A percentile compares a stretch with the other conserved stretches of the same genome.
These are phyloP conservation scores for Eurystomus glaucurus DNA, from an alignment of 2,797 vertebrate genomes.

Conservation along the genomic window DNA sequence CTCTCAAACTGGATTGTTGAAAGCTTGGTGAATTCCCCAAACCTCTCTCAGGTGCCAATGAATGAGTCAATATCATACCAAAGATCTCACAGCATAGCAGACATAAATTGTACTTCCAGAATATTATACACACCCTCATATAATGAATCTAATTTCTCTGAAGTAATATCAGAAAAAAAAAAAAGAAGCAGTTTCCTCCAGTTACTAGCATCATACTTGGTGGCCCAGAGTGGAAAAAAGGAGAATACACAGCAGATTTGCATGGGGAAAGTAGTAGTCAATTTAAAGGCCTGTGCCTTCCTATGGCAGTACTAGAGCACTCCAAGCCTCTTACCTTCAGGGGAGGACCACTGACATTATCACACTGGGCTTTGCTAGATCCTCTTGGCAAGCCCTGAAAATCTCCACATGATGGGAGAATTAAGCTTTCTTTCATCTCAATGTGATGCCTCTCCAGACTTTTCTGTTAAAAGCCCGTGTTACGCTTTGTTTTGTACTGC, in stretches of 20 bases:
- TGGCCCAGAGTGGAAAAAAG: conserved; percentile 14
- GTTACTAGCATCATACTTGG: conserved; percentile 20
- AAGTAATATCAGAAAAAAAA: conserved; percentile 21
- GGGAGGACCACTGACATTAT: not conserved
- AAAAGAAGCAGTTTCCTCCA: conserved; percentile 42
- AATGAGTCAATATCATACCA: conserved; percentile 74
- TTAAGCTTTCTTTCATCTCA: not conserved
- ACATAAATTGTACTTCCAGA: conserved; percentile 69
- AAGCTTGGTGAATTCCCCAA: conserved; percentile 74
- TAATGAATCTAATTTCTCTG: conserved; percentile 30
- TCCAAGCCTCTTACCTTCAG: not conserved
- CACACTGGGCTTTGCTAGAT: not conserved
- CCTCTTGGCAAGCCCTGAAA: not conserved
- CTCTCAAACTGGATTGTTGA: conserved; percentile 68
- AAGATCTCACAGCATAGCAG: conserved; percentile 61
- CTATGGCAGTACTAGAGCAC: not conserved
- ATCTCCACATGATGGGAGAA: not conserved
- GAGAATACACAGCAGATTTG: not conserved
- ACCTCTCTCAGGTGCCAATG: conserved; percentile 64
- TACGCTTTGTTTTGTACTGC: not conserved
- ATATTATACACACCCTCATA: conserved; percentile 58
- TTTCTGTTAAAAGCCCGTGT: not conserved
- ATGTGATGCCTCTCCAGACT: not conserved
- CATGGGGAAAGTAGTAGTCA: not conserved
- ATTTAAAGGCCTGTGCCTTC: conserved; percentile 5